phyloP scores from a whole-genome alignment of 2,888 invertebrate species.

The Parnassius apollo region DNA sequence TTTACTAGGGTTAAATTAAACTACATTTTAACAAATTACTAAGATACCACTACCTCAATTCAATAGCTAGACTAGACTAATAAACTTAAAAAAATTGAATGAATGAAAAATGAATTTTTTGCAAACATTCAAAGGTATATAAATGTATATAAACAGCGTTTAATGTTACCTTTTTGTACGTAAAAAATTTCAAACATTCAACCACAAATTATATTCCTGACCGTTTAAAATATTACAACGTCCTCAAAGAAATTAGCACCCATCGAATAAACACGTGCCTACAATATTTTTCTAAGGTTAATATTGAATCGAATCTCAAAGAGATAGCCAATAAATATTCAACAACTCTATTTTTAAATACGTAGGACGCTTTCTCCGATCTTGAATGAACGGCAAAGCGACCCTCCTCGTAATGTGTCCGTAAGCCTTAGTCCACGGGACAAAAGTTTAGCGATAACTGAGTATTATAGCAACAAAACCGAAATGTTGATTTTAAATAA shows the following conservation, averaged over 20 bases:
- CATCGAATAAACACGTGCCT: constrained; percentile 57
- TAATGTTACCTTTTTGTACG: no score
- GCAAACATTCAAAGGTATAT: no score
- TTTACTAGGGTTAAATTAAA: no score
- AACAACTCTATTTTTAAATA: constrained; percentile 77
- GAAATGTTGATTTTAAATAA: no score
- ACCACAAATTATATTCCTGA: constrained; percentile 11
- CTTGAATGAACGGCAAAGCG: constrained; percentile 74
- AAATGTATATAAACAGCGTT: no score
- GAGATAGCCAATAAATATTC: constrained; percentile 75
- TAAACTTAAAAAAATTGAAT: no score
- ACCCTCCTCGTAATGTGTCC: constrained; percentile 73
- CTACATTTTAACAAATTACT: no score
- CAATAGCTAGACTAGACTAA: no score
- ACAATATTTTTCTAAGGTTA: constrained; percentile 71
- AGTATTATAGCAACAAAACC: no score
- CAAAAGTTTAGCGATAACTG: constrained; percentile 35
- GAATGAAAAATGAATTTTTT: no score
- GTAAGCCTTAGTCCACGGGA: constrained; percentile 45
- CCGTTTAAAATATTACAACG: constrained; percentile 18
- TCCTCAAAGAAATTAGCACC: constrained; percentile 37
- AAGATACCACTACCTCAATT: no score
- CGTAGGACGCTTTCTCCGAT: constrained; percentile 76
- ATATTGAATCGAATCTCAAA: constrained; percentile 75
- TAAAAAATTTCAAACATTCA: constrained; percentile 4